Percentiles rank a stretch among this genome's conserved stretches.
Conservation (phyloP, 2,888 invertebrate genomes). For the Prosapia bicincta region DNA sequence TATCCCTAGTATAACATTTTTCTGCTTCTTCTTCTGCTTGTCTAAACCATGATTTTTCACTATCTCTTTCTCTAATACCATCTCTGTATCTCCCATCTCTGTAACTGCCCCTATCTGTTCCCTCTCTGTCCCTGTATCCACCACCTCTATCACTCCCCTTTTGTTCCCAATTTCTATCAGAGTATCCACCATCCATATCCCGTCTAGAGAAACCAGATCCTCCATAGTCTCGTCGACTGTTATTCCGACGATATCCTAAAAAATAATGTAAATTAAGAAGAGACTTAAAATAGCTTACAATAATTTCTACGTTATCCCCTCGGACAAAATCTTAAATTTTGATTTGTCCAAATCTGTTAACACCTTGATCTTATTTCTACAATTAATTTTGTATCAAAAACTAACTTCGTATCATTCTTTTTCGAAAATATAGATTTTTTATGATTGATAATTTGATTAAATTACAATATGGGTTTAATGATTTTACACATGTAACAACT, state of each 20-base stretch:
- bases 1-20: conserved; percentile 38
- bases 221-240: neutral
- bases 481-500: too few relatives aligned
- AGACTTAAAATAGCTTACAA: too few relatives aligned
- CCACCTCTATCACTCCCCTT: conserved; percentile 34
- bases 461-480: too few relatives aligned
- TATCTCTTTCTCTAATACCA: conserved; percentile 28
- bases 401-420: too few relatives aligned
- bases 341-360: too few relatives aligned
- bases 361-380: too few relatives aligned
- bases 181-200: neutral
- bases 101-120: conserved; percentile 2
- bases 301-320: too few relatives aligned
- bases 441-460: too few relatives aligned
- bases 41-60: conserved; percentile 27
- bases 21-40: conserved; percentile 31
- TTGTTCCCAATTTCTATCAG: conserved; percentile 4
- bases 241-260: conserved; percentile 8
- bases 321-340: too few relatives aligned
- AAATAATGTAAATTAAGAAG: neutral
- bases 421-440: too few relatives aligned
- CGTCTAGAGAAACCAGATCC: neutral
- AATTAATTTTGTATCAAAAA: too few relatives aligned
- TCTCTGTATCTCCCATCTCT: conserved; percentile 45
- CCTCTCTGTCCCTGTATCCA: conserved; percentile 40